Evolutionary conservation across 2,113 vertebrate genomes (phyloP).

Genomic region (Rhea americana): DNA sequence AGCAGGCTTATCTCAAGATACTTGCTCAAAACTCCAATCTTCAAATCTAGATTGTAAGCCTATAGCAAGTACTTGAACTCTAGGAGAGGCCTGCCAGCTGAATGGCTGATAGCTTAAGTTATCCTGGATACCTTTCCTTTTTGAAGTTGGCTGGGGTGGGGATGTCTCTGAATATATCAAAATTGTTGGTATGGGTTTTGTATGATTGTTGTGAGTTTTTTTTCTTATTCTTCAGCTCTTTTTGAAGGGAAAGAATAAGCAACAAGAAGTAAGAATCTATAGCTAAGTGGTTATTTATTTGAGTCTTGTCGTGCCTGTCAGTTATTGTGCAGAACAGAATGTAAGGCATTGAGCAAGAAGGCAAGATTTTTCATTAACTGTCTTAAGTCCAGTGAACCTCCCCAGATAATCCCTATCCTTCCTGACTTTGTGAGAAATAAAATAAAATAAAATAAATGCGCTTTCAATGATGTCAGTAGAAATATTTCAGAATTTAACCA

Average conservation of each 20-base stretch:
- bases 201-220: not conserved
- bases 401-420: not conserved
- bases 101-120: not conserved
- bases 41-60: not conserved
- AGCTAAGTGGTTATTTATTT: not conserved
- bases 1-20: not conserved
- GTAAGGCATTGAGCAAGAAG: accelerated
- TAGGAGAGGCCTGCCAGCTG: not conserved
- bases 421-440: not conserved
- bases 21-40: not conserved
- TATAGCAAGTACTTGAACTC: not conserved
- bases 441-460: not conserved
- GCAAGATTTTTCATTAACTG: not conserved
- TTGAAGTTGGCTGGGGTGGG: not conserved
- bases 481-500: not conserved
- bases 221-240: not conserved
- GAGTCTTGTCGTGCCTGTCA: not conserved
- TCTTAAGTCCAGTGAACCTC: not conserved
- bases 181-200: not conserved
- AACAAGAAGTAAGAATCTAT: not conserved
- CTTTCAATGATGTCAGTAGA: not conserved
- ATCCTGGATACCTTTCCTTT: not conserved
- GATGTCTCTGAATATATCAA: accelerated
- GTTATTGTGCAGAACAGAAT: not conserved
- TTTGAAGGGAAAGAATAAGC: not conserved